These are phyloP conservation scores for Rhagophthalmus giganteus DNA, from an alignment of 2,888 invertebrate genomes.

Conservation along the genomic window DNA sequence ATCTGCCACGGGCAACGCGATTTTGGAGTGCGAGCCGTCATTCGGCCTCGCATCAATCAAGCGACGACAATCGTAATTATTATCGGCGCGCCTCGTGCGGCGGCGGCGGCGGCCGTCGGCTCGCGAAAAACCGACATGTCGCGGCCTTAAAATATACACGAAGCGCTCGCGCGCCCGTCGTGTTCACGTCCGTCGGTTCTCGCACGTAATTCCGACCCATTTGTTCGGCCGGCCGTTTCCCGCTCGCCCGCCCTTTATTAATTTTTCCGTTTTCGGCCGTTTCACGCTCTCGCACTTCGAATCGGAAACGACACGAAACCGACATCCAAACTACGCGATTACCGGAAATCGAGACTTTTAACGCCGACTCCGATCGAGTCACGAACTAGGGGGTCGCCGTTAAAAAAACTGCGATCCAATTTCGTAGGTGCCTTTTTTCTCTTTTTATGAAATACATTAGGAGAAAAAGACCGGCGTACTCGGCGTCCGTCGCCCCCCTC, in stretches of 20 bases:
- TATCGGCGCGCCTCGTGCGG: slow-evolving; percentile 20
- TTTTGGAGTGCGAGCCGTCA: slow-evolving; percentile 10
- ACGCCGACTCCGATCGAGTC: slow-evolving; percentile 9
- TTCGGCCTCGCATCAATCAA: slow-evolving; percentile 24
- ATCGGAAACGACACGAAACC: slow-evolving; percentile 13
- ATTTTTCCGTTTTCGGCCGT: slow-evolving; percentile 7
- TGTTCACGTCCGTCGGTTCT: slow-evolving; percentile 16
- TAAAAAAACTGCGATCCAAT: too few relatives aligned
- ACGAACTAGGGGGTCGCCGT: too few relatives aligned
- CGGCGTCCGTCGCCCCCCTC: too few relatives aligned
- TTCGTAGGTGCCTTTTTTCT: too few relatives aligned
- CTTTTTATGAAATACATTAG: too few relatives aligned
- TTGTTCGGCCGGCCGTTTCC: slow-evolving; percentile 19
- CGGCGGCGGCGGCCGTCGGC: slow-evolving; percentile 25
- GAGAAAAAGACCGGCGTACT: too few relatives aligned
- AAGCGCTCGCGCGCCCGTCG: too few relatives aligned
- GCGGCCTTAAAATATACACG: slow-evolving; percentile 42
- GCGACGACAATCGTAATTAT: slow-evolving; percentile 22
- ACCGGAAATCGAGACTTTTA: slow-evolving; percentile 13
- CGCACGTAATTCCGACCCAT: slow-evolving; percentile 19
- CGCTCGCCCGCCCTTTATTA: slow-evolving; percentile 15
- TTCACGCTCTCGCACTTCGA: slow-evolving; percentile 12
- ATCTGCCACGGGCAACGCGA: slow-evolving; percentile 15
- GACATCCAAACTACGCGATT: slow-evolving; percentile 15
- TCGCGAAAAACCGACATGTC: slow-evolving; percentile 31